A percentile compares a stretch with the other conserved stretches of the same genome.
These are phyloP conservation scores for Neomorphus geoffroyi DNA, from an alignment of 2,797 vertebrate species.

Conservation along the genomic window DNA sequence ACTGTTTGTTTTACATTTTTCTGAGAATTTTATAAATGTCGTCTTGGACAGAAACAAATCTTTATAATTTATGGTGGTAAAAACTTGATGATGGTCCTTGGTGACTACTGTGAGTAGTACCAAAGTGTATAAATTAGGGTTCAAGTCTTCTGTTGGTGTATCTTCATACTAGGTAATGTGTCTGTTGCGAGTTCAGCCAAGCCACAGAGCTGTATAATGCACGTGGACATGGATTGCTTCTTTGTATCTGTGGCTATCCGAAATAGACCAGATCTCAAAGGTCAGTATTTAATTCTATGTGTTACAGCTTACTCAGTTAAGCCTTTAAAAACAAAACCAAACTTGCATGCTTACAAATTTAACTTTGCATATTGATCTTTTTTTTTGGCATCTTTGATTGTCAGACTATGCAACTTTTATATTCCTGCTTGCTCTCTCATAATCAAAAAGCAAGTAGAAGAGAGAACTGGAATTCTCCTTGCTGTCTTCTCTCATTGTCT, in stretches of 20 bases:
- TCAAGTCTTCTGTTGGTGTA: constrained; percentile 71
- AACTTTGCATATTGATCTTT: background rate
- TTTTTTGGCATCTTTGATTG: background rate
- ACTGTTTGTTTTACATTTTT: background rate
- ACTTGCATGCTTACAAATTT: background rate
- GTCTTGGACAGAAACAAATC: background rate
- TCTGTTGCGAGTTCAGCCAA: constrained; percentile 77
- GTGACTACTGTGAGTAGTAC: background rate
- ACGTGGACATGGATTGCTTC: constrained; percentile 99
- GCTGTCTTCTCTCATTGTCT: background rate
- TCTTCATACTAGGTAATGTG: constrained; percentile 76
- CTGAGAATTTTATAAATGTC: background rate
- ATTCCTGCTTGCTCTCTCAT: background rate
- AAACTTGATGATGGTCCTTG: background rate
- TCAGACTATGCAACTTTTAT: background rate
- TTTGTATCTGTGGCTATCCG: constrained; percentile 97
- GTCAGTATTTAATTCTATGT: constrained; percentile 73
- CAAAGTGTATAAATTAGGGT: constrained; percentile 38
- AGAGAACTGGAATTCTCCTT: background rate
- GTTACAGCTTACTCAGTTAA: background rate
- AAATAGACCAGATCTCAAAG: constrained; percentile 92
- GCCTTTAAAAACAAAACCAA: background rate
- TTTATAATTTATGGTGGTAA: background rate
- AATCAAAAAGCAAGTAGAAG: background rate
- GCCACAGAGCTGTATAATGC: constrained; percentile 90